Evolutionary conservation across 2,113 vertebrate species (phyloP), one percentile per base, ranked within the genome.

Genomic region (Oncorhynchus tshawytscha): DNA sequence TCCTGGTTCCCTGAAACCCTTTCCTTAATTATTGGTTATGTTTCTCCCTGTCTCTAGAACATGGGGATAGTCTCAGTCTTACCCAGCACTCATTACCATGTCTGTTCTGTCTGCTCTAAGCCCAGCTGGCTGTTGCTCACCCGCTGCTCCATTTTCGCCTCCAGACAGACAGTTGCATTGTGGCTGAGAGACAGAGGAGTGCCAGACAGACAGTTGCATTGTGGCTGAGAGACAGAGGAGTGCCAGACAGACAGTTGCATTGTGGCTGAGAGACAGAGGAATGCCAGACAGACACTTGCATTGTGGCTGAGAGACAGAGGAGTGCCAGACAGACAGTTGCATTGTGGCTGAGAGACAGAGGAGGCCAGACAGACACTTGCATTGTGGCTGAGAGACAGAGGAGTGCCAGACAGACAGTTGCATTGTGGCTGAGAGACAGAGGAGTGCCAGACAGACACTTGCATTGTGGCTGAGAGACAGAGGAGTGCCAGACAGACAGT

Each of bases 21-120:
- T 22, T 16, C 31, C 34, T 48, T 51, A 27, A 29, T 59, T 48
- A 70, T 70, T 70, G 68, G 68, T 45, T 70, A 15, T 16, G 68
- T 48, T 49, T 29, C 68, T 25, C 68, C 45, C 22, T 9, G 22
- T 39, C 68, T 70, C 29, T 70, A 70, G 68, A 70, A 70, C 45
- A 70, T 70, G 68, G 68, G 68, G 68, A 49, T 49, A 70, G 68
- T 45, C 68, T 70, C 20, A 48, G 45, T 70, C 39, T 49, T 16
- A 48, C 39, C 9, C 34, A n/a, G 8, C 12, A 45, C 68, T 70
- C 68, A 70, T 70, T 70, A 70, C 39, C 45, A 49, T 48, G 68
- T n/a, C 45, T 11, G 3, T 1, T 25, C 67, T 7, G 6, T 34
- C 34, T 45, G 67, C 48, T 69, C 67, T 48, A 18, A 39, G 20